phyloP scores from a whole-genome alignment of 2,113 vertebrate genomes.

The Prunella himalayana region DNA sequence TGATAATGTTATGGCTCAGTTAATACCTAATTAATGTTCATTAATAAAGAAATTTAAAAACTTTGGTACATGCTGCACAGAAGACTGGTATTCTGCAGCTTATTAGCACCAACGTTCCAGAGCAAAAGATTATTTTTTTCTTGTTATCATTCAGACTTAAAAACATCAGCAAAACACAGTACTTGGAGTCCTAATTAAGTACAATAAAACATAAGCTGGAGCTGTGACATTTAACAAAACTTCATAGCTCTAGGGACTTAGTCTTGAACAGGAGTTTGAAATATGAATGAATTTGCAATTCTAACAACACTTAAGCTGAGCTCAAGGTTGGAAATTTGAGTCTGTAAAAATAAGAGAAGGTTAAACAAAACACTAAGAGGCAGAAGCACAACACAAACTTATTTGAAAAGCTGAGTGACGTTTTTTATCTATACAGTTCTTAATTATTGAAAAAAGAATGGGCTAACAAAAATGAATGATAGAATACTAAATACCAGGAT shows the following conservation, averaged over 20 bases:
- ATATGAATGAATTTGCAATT: constrained; percentile 46
- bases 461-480: not conserved
- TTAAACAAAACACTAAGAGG: not conserved
- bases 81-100: not conserved
- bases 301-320: constrained; percentile 8
- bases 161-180: not conserved
- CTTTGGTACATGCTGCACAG: not conserved
- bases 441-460: not conserved
- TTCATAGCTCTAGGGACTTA: not conserved
- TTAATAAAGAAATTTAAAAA: not conserved
- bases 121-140: not conserved
- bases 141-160: not conserved
- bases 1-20: not conserved
- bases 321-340: constrained; percentile 13
- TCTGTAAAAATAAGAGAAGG: not conserved
- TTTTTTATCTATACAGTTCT: not conserved
- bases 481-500: not conserved
- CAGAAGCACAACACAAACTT: not conserved
- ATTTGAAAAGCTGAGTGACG: not conserved
- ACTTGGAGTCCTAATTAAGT: constrained; percentile 36
- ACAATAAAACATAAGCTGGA: not conserved
- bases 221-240: constrained; percentile 49
- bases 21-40: not conserved
- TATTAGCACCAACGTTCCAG: not conserved
- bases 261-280: constrained; percentile 1